These are phyloP conservation scores for Drosophila simulans DNA, from an alignment of 1,140 invertebrate genomes.

Conservation along the genomic window DNA sequence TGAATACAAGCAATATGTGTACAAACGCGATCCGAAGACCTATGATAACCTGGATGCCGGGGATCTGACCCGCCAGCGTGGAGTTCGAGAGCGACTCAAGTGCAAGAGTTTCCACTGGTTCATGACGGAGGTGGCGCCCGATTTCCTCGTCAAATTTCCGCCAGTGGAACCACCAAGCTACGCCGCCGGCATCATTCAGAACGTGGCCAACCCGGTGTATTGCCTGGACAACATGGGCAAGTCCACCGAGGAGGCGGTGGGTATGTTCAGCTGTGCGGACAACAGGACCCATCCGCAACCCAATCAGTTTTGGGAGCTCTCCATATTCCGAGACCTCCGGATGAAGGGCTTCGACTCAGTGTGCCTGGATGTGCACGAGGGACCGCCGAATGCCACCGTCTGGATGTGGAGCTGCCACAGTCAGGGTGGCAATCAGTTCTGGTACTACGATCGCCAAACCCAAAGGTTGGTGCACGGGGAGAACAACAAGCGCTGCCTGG, in stretches of 20 bases:
- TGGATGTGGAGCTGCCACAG: constrained; percentile 90
- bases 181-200: constrained; percentile 89
- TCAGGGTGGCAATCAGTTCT: constrained; percentile 91
- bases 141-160: constrained; percentile 90
- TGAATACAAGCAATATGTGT: constrained; percentile 91
- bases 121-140: constrained; percentile 92
- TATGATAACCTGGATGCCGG: constrained; percentile 87
- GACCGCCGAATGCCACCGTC: constrained; percentile 88
- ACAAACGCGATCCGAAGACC: constrained; percentile 88
- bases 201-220: constrained; percentile 87
- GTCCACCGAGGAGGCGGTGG: constrained; percentile 88
- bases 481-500: constrained; percentile 89
- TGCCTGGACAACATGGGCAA: constrained; percentile 91
- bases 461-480: constrained; percentile 88
- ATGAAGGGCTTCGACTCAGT: constrained; percentile 85
- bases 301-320: constrained; percentile 77
- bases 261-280: constrained; percentile 78
- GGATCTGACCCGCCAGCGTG: constrained; percentile 89
- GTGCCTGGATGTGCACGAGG: constrained; percentile 91
- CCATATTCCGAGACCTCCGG: constrained; percentile 91
- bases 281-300: constrained; percentile 62
- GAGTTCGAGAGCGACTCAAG: constrained; percentile 88
- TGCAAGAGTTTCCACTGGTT: constrained; percentile 95
- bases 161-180: constrained; percentile 90
- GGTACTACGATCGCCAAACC: constrained; percentile 89